A percentile compares a stretch with the other conserved stretches of the same genome.
These are phyloP conservation scores for Excalfactoria chinensis DNA, from an alignment of 2,113 vertebrate genomes.

Conservation along the genomic window DNA sequence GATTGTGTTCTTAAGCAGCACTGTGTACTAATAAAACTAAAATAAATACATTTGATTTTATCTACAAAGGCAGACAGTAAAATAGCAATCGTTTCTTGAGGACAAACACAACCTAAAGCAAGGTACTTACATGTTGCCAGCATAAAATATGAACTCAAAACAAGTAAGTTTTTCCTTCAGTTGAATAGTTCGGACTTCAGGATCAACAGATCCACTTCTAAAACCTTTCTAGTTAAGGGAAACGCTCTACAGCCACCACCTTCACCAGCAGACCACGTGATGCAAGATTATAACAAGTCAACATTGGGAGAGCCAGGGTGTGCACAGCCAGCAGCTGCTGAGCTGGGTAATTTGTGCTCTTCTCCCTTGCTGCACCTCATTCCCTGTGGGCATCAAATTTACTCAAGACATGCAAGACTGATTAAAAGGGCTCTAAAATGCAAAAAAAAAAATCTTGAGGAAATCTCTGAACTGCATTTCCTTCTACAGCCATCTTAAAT, in stretches of 20 bases:
- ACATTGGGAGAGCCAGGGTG: neutral
- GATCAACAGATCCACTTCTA: conserved; percentile 45
- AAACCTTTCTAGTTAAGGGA: conserved; percentile 40
- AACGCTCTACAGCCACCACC: conserved; percentile 24
- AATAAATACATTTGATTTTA: conserved; percentile 47
- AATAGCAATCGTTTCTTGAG: conserved; percentile 2
- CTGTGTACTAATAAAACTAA: conserved; percentile 28
- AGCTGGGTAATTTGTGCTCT: neutral
- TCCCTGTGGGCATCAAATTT: neutral
- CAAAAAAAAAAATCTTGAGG: neutral
- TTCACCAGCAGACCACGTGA: conserved; percentile 18
- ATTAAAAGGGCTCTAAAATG: neutral
- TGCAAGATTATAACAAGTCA: conserved; percentile 36
- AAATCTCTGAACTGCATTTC: neutral
- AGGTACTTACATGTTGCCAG: conserved; percentile 48
- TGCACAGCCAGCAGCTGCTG: neutral
- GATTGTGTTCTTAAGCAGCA: conserved; percentile 59
- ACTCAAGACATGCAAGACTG: neutral
- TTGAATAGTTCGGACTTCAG: conserved; percentile 33
- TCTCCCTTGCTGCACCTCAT: neutral
- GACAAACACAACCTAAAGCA: neutral
- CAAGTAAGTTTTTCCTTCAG: conserved; percentile 42
- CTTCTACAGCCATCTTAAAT: neutral
- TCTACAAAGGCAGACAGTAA: conserved; percentile 22
- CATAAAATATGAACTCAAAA: conserved; percentile 16